Conservation (phyloP, 2,113 vertebrate genomes). For the Aphyosemion australe region DNA sequence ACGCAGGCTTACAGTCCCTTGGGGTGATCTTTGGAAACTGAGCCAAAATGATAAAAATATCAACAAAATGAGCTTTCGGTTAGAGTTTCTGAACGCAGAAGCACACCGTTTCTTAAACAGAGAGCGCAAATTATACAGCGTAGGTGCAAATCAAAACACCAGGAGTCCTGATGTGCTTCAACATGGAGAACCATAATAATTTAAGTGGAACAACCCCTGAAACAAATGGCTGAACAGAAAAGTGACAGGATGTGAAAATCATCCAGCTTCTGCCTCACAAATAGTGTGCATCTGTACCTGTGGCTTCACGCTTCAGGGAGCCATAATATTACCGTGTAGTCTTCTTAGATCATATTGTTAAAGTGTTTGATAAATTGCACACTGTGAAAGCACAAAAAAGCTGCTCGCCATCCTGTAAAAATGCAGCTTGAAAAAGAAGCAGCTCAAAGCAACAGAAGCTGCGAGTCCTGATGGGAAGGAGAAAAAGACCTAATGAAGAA, state of each 20-base stretch:
- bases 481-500: slow-evolving; percentile 13
- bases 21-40: slow-evolving; percentile 49
- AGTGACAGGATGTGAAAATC: neutral
- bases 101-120: slow-evolving; percentile 15
- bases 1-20: slow-evolving; percentile 37
- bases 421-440: slow-evolving; percentile 26
- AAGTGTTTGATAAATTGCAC: slow-evolving; percentile 1
- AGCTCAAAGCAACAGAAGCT: slow-evolving; percentile 1
- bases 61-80: slow-evolving; percentile 55
- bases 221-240: slow-evolving; percentile 25
- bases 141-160: slow-evolving; percentile 7
- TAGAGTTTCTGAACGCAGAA: slow-evolving; percentile 31
- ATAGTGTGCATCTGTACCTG: neutral
- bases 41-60: slow-evolving; percentile 54
- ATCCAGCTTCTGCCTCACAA: neutral
- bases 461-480: slow-evolving; percentile 7
- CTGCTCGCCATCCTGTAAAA: slow-evolving; percentile 6
- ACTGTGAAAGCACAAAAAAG: slow-evolving; percentile 12
- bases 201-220: neutral
- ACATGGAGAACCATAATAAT: neutral
- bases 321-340: neutral
- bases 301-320: neutral
- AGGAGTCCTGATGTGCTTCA: slow-evolving; percentile 10
- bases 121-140: neutral
- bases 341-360: slow-evolving; percentile 10